Base-by-base conservation (phyloP, 2,113 vertebrate genomes). In the Pardalotus punctatus region DNA sequence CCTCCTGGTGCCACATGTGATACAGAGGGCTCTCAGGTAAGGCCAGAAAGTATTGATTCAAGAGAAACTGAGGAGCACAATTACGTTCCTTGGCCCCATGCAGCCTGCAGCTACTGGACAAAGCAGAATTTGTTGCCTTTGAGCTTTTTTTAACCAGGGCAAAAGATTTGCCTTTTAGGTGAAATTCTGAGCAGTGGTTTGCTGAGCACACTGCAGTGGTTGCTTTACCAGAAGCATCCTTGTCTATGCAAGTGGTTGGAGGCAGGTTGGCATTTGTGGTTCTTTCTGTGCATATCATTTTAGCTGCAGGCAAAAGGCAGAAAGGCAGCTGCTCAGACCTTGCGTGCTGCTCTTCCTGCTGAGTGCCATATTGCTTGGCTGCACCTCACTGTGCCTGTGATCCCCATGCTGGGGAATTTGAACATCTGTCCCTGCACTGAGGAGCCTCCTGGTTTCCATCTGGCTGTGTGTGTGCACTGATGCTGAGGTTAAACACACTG, bases 381-480 rank as follows among this genome's bases (percentile, higher is more conserved):
- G 83, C 60, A 73, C 71, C 76, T 89, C 10, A 1, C 74, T 48
- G 35, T 89, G 84, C 51, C 86, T 76, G 57, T 0, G 0, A 31
- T 76, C 60, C 69, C 27, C 3, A 0, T 70, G 36, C 85, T 80
- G 64, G 36, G 47, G 66, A 27, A 71, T 42, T 33, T 56, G 65
- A 94, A 84, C 94, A 89, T 96, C 96, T 96, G 76, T 81, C 65
- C 76, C 77, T 57, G 38, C 53, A 81, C 78, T 0, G 0, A 83
- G 50, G 56, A 90, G 62, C 77, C 77, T 93, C 90, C 58, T 93
- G 89, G 70, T 83, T 87, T 65, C 92, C 96, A 76, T 95, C 95
- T 96, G 94, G 76, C 76, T 76, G 5, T 43, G 18, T 53, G 36
- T 58, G 33, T 36, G 51, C 12, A 9, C 58, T 90, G 87, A 88